A percentile compares a stretch with the other conserved stretches of the same genome.
These are phyloP conservation scores for Hypotaenidia philippensis DNA, from an alignment of 2,797 vertebrate genomes.

Conservation along the genomic window DNA sequence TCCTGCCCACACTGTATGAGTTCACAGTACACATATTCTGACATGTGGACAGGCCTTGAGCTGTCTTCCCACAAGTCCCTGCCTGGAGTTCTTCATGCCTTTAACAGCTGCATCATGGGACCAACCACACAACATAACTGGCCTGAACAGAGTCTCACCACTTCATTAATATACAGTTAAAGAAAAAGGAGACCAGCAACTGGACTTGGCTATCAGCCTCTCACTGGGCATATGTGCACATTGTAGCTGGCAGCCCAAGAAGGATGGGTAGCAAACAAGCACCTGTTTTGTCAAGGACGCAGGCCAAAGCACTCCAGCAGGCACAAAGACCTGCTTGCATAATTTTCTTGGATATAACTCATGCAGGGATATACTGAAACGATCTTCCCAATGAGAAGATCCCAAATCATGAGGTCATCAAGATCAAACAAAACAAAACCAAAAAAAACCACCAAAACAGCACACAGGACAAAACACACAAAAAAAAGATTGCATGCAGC, in stretches of 20 bases:
- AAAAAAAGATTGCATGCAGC: neutral
- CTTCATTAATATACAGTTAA: neutral
- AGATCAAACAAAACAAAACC: neutral
- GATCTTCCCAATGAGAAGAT: neutral
- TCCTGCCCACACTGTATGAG: neutral
- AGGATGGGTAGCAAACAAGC: fast-evolving
- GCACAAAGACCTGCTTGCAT: neutral
- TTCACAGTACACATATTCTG: neutral
- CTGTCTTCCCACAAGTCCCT: neutral
- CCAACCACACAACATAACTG: neutral
- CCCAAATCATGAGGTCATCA: neutral
- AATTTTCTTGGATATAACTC: neutral
- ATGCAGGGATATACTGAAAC: fast-evolving
- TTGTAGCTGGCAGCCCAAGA: neutral
- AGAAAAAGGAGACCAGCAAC: neutral
- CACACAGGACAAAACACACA: neutral
- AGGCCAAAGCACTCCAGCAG: neutral
- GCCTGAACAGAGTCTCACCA: neutral
- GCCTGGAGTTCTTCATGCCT: neutral
- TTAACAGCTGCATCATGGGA: neutral
- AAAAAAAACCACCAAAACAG: neutral
- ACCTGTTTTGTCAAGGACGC: neutral
- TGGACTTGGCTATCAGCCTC: neutral
- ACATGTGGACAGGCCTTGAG: neutral
- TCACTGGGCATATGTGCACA: neutral